Evolutionary conservation across 2,113 vertebrate genomes (phyloP).

Genomic region (Psittacara wagleri): DNA sequence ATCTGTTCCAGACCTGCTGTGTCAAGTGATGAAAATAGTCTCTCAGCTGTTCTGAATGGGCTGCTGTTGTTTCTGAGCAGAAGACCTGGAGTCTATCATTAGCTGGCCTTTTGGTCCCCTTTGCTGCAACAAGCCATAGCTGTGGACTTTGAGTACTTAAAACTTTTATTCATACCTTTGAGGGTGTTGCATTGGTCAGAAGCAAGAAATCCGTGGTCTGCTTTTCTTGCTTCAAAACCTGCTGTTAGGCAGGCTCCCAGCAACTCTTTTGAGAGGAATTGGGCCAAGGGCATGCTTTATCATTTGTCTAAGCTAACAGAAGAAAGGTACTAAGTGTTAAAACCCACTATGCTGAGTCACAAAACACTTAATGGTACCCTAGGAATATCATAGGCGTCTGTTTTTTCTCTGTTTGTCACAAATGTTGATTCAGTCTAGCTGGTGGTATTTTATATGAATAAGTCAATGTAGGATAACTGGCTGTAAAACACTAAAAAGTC

Average conservation of each 20-base stretch:
- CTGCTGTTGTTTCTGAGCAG: background rate
- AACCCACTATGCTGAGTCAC: conserved; percentile 48
- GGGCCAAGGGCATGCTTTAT: background rate
- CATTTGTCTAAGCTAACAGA: background rate
- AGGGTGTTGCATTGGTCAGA: background rate
- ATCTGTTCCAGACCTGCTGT: background rate
- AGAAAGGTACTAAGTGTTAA: conserved; percentile 37
- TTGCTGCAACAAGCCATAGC: background rate
- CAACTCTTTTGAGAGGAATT: background rate
- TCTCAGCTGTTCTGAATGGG: background rate
- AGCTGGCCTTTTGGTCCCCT: background rate
- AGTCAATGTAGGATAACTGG: background rate
- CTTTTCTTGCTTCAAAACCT: background rate
- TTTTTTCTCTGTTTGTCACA: conserved; percentile 40
- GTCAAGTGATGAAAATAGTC: background rate
- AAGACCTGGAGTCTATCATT: background rate
- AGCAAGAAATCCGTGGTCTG: background rate
- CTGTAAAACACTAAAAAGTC: background rate
- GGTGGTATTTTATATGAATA: conserved; percentile 20
- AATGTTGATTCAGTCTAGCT: conserved; percentile 41
- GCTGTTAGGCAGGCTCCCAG: background rate
- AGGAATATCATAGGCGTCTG: background rate
- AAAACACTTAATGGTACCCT: conserved; percentile 37
- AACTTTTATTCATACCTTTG: background rate
- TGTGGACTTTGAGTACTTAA: background rate